phyloP scores from a whole-genome alignment of 2,113 vertebrate genomes.

The Ceyx melanurus region DNA sequence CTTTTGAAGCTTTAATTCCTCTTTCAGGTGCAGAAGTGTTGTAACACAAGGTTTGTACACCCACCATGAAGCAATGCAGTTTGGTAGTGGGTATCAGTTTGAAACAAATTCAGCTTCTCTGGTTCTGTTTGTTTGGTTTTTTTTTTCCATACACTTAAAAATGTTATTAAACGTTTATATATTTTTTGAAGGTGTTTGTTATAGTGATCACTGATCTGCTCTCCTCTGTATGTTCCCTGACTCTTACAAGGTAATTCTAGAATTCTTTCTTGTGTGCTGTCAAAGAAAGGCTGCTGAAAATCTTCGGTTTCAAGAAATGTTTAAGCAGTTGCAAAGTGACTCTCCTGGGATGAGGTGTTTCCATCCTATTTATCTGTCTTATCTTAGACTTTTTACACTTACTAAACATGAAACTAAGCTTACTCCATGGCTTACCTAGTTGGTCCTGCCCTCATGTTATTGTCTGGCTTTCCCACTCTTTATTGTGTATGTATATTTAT shows the following conservation, averaged over 20 bases:
- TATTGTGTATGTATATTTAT: not conserved
- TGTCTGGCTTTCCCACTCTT: not conserved
- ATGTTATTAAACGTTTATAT: not conserved
- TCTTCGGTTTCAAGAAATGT: not conserved
- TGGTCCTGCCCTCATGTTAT: not conserved
- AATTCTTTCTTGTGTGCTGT: not conserved
- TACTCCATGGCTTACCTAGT: not conserved
- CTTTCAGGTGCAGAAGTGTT: not conserved
- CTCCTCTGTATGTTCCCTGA: not conserved
- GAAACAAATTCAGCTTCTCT: not conserved
- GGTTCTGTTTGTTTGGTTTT: not conserved
- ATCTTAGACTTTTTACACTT: not conserved
- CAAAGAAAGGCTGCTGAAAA: not conserved
- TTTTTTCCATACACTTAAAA: not conserved
- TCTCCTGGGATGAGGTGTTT: not conserved
- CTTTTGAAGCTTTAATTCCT: not conserved
- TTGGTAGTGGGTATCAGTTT: not conserved
- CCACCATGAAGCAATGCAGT: not conserved
- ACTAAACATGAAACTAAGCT: not conserved
- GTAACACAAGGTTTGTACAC: not conserved
- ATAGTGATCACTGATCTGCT: not conserved
- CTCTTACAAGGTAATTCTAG: not conserved
- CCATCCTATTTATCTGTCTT: not conserved
- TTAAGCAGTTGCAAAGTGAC: not conserved
- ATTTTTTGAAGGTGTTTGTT: not conserved